Base-by-base conservation (phyloP, 2,113 vertebrate species). In the Brienomyrus brachyistius region DNA sequence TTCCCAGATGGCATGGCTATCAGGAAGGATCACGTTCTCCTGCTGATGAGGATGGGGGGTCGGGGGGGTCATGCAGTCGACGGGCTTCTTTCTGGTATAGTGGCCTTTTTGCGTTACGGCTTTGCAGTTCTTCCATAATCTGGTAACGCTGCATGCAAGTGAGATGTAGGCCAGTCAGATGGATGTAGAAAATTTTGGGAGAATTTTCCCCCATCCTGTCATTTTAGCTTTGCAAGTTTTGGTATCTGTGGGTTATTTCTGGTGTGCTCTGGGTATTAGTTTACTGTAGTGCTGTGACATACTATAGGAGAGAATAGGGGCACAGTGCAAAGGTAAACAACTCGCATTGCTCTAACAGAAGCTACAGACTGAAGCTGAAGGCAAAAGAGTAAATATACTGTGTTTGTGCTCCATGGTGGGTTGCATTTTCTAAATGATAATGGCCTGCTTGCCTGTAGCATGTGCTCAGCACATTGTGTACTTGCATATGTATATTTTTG, bases 1-100 rank as follows among this genome's bases (percentile, higher is more conserved):
- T 93, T 91, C 94, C 94, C 95, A 95, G 94, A 95, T 95, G 94
- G 94, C 93, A 90, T 92, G 93, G 92, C 91, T 91, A 92, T 94
- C 91, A 91, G 93, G 91, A 91, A 48, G 93, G 93, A 93, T 91
- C 90, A 52, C 88, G 62, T 90, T 91, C 89, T 52, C 56, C 85
- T 48, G 92, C 91, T 94, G 94, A 94, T 95, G 94, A 95, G 95
- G 54, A 56, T 56, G 54, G 6, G 19, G 52, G 51, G 51, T 17
- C 1, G 1, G 51, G 94, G 92, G 92, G 92, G 91, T 90, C 92
- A 91, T 88, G 90, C 92, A 92, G 92, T 92, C 91, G 92, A 94
- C 51, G 21, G 27, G 17, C 85, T 87, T 54, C 31, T 47, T 52
- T 19, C 85, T 35, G 85, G 48, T 7, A 6, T 21, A 31, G n/a